Evolutionary conservation across 2,113 vertebrate genomes (phyloP).

Genomic region (Lethenteron reissneri): DNA sequence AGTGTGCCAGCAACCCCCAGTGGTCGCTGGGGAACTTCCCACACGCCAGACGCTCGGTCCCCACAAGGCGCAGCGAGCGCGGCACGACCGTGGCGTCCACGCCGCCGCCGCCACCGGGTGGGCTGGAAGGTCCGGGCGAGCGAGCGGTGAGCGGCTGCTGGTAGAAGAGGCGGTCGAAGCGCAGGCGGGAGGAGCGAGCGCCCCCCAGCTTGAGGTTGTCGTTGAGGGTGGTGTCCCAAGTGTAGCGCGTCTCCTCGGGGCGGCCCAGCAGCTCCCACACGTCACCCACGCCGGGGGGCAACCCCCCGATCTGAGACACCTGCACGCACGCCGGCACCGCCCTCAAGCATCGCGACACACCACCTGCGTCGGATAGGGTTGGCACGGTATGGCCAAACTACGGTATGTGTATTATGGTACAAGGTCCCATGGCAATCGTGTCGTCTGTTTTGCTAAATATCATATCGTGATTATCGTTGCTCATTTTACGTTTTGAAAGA

Average conservation of each 20-base stretch:
- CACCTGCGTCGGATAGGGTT: no score
- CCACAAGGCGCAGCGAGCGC: slow-evolving; percentile 49
- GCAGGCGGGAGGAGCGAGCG: slow-evolving; percentile 27
- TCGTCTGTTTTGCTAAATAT: no score
- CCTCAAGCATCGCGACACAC: no score
- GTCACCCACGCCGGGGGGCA: slow-evolving; percentile 37
- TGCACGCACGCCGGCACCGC: slow-evolving; percentile 13
- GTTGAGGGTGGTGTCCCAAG: slow-evolving; percentile 71
- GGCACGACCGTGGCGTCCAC: slow-evolving; percentile 21
- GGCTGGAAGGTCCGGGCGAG: neutral
- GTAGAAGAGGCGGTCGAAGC: slow-evolving; percentile 63
- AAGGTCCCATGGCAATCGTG: no score
- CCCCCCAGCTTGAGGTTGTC: slow-evolving; percentile 25
- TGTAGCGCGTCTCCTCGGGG: slow-evolving; percentile 60
- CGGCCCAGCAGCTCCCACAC: slow-evolving; percentile 62
- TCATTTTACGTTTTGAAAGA: no score
- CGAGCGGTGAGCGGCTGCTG: slow-evolving; percentile 20
- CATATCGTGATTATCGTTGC: no score
- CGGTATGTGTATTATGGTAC: no score
- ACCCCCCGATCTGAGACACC: slow-evolving; percentile 41
- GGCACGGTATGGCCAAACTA: no score
- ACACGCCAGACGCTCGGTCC: slow-evolving; percentile 71
- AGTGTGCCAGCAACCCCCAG: slow-evolving; percentile 47
- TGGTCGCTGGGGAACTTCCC: slow-evolving; percentile 70
- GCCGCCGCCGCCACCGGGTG: slow-evolving; percentile 8